Evolutionary conservation across 2,113 vertebrate genomes (phyloP), one percentile per base, ranked within the genome.

Genomic region (Nothobranchius kuhntae): DNA sequence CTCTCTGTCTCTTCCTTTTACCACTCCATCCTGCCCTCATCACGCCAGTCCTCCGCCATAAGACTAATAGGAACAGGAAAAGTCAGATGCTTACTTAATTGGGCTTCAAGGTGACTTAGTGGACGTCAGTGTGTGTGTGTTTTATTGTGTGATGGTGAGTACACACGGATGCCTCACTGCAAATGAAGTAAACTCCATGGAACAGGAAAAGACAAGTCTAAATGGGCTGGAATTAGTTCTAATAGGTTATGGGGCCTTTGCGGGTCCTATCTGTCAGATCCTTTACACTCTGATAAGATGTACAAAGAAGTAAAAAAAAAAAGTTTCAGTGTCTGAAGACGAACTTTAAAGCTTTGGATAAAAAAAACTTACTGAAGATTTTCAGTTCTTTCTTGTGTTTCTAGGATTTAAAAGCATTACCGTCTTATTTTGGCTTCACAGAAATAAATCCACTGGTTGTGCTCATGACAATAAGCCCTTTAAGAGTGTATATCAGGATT

Each of bases 21-120:
- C 76, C 24, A 67, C 74, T 73, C 61, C 47, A 69, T 79, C 72
- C 77, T 66, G 66, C 60, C 75, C 60, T 38, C 47, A 55, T 65
- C 74, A 61, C 78, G 46, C 53, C 48, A 61, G 62, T 68, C 71
- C 58, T 72, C 57, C 55, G 57, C 68, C 42, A 44, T 68, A 70
- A 65, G 70, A 80, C 83, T 82, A 81, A 84, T 69, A 72, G 55
- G 68, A 71, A 65, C 59, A 79, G 76, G 86, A 85, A 69, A 84
- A 86, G 80, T 84, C 84, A 79, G 83, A 85, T 62, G 66, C 62
- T 77, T 78, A 68, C 85, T 85, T 91, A 91, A 92, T 92, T 92
- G 83, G 86, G 81, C 83, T 87, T 88, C 87, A 92, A 91, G 86
- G 89, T 87, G 85, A 91, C 84, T 82, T 77, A 61, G 78, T 68